phyloP scores from a whole-genome alignment of 2,797 vertebrate species.

The Monodelphis domestica region DNA sequence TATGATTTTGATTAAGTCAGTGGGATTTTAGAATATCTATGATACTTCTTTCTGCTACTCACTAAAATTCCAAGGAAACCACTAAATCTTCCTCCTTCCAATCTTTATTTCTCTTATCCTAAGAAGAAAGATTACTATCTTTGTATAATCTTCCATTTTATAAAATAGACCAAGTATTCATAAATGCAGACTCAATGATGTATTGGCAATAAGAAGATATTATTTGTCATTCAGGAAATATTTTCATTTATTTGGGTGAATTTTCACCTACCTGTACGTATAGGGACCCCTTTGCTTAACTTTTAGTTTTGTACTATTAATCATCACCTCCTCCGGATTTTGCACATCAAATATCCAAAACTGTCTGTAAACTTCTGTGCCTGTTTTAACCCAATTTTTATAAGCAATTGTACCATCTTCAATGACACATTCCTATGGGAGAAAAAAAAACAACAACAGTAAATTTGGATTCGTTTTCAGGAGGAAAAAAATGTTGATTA shows the following conservation, averaged over 20 bases:
- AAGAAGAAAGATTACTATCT: too few species aligned
- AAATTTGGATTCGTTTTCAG: slow-evolving; percentile 18
- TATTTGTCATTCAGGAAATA: background rate
- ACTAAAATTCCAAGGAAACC: background rate
- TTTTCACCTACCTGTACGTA: slow-evolving; percentile 89
- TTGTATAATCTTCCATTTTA: background rate
- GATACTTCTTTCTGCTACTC: background rate
- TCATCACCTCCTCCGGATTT: slow-evolving; percentile 88
- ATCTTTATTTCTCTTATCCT: background rate
- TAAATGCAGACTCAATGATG: background rate
- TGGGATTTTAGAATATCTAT: background rate
- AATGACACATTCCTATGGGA: slow-evolving; percentile 90
- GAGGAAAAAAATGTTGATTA: background rate
- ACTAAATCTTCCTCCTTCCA: background rate
- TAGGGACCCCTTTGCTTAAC: slow-evolving; percentile 94
- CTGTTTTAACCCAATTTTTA: slow-evolving; percentile 90
- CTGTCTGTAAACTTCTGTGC: slow-evolving; percentile 89
- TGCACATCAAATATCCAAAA: slow-evolving; percentile 94
- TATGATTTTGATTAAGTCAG: background rate
- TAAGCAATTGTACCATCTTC: slow-evolving; percentile 91
- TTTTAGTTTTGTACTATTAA: slow-evolving; percentile 83
- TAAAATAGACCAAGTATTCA: background rate
- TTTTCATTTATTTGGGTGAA: background rate
- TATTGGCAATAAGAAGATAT: background rate
- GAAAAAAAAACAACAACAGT: slow-evolving; percentile 33